These are phyloP conservation scores for Nephrotoma appendiculata DNA, from an alignment of 2,888 invertebrate species.

Conservation along the genomic window DNA sequence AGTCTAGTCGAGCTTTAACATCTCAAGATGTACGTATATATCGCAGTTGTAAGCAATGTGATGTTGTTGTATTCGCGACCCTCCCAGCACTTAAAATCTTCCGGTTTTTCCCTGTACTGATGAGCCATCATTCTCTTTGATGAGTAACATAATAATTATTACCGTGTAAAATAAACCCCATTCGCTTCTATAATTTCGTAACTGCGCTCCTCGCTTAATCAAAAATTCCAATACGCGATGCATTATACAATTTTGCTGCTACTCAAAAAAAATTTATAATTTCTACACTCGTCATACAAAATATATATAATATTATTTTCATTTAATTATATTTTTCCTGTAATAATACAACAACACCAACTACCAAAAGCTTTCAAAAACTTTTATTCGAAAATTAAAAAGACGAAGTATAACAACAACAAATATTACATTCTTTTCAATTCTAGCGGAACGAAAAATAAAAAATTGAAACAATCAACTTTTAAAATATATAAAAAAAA, in stretches of 20 bases:
- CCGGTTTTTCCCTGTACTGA: no score
- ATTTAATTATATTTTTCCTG: not conserved
- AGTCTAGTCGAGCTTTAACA: no score
- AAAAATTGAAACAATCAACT: not conserved
- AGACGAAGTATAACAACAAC: not conserved
- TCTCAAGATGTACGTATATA: no score
- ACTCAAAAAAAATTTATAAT: not conserved
- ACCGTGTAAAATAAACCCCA: no score
- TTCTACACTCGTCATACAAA: not conserved
- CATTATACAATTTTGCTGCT: not conserved
- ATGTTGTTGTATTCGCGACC: no score
- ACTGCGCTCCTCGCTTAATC: not conserved
- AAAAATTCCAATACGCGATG: not conserved
- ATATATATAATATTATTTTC: not conserved
- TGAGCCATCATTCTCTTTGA: no score
- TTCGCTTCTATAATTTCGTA: no score
- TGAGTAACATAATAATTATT: no score
- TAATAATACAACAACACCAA: not conserved
- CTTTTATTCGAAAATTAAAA: not conserved
- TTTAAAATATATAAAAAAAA: not conserved
- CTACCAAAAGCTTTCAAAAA: not conserved
- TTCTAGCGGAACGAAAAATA: not conserved
- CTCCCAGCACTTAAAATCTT: no score
- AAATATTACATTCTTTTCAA: not conserved
- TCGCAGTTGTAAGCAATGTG: no score